Evolutionary conservation across 2,797 vertebrate species (phyloP), one percentile per base, ranked within the genome.

Genomic region (Erpetoichthys calabaricus): DNA sequence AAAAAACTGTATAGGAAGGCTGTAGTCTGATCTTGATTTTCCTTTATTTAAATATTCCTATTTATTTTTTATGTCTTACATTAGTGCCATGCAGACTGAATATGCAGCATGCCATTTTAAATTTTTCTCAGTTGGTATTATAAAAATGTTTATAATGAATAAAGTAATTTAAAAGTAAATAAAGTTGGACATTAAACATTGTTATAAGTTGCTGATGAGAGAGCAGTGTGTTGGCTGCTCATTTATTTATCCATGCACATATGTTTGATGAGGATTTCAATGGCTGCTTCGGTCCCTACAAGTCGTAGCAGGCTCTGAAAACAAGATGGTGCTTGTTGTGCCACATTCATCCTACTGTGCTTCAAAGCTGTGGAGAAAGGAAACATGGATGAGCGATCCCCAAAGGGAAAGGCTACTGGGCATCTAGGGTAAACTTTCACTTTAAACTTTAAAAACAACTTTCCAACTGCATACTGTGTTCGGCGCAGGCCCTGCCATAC

Each of bases 11-110:
- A 25, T 25, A 25, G 25, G 25, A 25, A 25, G 25, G 25, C 25
- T 25, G 2, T 25, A 25, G 25, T 25, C 25, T 25, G 25, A 25
- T 25, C 25, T 25, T 25, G 25, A 25, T 25, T 25, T 25, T 25
- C 77, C 71, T 88, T 77, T 91, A 89, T 88, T 87, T 89, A 87
- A 89, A 90, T 80, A 67, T 66, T 72, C 80, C 69, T 88, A 89
- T 95, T 91, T 94, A 92, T 91, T 91, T 88, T 88, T 79, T 85
- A 87, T 77, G 80, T 84, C 77, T 71, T 58, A 57, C 10, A 72
- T 53, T 63, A 67, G 71, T 79, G 74, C 71, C 69, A 74, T 73
- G 45, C 57, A 42, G 73, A 74, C 60, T 78, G 77, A 80, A 80
- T 70, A 83, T 73, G 75, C 68, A 75, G 73, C 76, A 76, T 75